Base-by-base conservation (phyloP, 37 sponge, comb jelly and placozoan genomes). In the Beroe forskalii region DNA sequence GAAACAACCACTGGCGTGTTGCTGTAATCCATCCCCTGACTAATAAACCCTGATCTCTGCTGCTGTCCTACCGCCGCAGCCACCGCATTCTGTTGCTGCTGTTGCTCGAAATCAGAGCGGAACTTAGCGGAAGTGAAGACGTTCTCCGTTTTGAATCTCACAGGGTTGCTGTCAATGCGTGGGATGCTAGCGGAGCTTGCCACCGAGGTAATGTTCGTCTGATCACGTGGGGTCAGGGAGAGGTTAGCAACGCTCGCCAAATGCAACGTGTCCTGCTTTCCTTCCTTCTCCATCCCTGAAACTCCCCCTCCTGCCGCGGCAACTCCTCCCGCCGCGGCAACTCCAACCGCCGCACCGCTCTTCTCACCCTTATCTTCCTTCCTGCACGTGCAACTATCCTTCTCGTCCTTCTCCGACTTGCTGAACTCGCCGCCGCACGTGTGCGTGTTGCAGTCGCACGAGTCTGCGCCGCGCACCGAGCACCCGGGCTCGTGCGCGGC, bases 401-500 rank as follows among this genome's bases (percentile, higher is more conserved):
- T 80, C 1, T 80, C 86, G 25, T 80, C 86, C 38, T 69, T 69
- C 72, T 32, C 39, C 33, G 36, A 32, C 17, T 9, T 69, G 72
- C 12, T 36, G 72, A 69, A 69, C 86, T 44, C 86, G 44, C 55
- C 55, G 6, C 86, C 86, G 55, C 86, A 80, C 24, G 86, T 80
- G 55, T 80, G 86, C 2, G 86, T 80, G 86, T 80, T 80, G 35
- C 86, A 80, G 31, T 80, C 86, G 30, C 86, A 80, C 48, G 20
- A 23, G 44, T 44, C 86, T 37, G 44, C 86, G 48, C 86, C 86
- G 86, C 55, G 55, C 12, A 41, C 86, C 43, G 86, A 44, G 55
- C 86, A 80, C 38, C 86, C 86, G 0, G 86, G 86, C 42, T 80
- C 86, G 55, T 80, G 86, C n/a, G 86, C 86, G 22, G 86, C 86